These are phyloP conservation scores for Pedetes capensis DNA, from an alignment of 2,113 vertebrate genomes.

Conservation along the genomic window DNA sequence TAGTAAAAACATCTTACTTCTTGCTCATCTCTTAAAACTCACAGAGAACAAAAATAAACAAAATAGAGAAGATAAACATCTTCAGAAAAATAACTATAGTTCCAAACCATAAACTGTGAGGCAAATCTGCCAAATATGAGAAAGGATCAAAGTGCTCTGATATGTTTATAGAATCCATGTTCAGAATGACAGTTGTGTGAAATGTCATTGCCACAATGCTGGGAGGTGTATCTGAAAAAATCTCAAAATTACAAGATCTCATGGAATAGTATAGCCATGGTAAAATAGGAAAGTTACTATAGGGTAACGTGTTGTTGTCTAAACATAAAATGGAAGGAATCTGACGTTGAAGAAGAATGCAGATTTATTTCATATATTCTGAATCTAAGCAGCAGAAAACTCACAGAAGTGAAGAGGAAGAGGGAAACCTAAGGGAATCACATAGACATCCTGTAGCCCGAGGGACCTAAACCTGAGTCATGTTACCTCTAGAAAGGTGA, in stretches of 20 bases:
- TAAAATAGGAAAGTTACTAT: background rate
- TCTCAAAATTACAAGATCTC: background rate
- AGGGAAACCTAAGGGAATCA: background rate
- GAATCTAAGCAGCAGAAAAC: background rate
- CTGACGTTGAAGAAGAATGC: background rate
- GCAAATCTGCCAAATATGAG: background rate
- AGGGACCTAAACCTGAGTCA: background rate
- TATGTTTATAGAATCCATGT: fast-evolving
- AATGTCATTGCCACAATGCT: background rate
- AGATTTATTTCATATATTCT: background rate
- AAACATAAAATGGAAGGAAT: background rate
- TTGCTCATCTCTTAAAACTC: background rate
- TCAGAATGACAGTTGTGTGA: background rate
- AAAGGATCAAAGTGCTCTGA: background rate
- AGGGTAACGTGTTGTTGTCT: background rate
- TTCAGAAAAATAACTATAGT: background rate
- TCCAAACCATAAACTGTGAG: background rate
- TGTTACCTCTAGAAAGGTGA: background rate
- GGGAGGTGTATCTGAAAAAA: background rate
- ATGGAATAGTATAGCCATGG: background rate
- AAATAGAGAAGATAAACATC: background rate
- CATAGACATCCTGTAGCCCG: too few species aligned
- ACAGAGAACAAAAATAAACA: background rate
- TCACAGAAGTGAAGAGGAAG: background rate
- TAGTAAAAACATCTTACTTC: background rate